Conservation (phyloP, 2,888 invertebrate species). For the Tortrix viridana region DNA sequence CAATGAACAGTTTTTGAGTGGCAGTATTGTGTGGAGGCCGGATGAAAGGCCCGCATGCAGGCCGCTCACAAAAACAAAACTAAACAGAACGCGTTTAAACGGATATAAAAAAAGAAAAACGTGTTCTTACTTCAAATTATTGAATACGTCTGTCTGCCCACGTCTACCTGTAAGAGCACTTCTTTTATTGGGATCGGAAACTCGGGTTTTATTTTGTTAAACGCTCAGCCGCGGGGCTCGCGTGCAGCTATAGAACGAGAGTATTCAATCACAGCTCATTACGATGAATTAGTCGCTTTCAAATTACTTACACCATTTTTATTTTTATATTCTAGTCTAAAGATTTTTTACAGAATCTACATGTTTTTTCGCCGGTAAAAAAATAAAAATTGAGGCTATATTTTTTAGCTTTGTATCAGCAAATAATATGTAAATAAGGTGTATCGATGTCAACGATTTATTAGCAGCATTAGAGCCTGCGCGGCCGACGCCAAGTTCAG, state of each 20-base stretch:
- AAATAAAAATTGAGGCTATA: constrained; percentile 27
- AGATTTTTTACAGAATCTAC: background rate
- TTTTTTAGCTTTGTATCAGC: constrained; percentile 35
- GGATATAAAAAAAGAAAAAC: constrained; percentile 83
- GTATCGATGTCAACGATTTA: constrained; percentile 73
- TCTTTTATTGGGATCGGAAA: constrained; percentile 70
- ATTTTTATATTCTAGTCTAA: background rate
- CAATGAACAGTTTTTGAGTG: constrained; percentile 84
- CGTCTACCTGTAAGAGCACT: constrained; percentile 72
- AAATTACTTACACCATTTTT: constrained; percentile 18
- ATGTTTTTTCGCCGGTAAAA: background rate
- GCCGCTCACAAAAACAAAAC: constrained; percentile 80
- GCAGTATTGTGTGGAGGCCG: constrained; percentile 81
- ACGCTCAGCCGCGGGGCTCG: constrained; percentile 25
- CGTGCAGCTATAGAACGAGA: constrained; percentile 22
- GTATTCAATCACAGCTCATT: constrained; percentile 31
- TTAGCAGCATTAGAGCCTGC: constrained; percentile 69
- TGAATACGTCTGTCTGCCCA: constrained; percentile 81
- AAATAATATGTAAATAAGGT: constrained; percentile 51
- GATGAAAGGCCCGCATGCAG: constrained; percentile 80
- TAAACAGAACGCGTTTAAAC: constrained; percentile 82
- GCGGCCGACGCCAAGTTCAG: constrained; percentile 71
- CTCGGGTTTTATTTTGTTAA: constrained; percentile 44
- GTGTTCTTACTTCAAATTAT: constrained; percentile 82
- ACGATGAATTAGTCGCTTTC: constrained; percentile 22